Evolutionary conservation across 2,888 invertebrate species (phyloP), one percentile per base, ranked within the genome.

Genomic region (Mythimna albipuncta): DNA sequence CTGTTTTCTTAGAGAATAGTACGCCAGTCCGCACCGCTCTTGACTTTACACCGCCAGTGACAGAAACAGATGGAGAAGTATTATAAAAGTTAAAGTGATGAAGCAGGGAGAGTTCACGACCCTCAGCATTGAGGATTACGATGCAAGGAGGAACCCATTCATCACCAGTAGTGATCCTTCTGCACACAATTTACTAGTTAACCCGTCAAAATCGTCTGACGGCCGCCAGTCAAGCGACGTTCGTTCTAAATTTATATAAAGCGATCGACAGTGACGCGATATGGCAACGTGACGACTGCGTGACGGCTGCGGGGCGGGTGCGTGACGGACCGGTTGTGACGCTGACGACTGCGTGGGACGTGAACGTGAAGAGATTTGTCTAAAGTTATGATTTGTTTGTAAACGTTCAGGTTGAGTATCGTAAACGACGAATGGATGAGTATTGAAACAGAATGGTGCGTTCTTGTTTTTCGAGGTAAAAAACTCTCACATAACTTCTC

Each of bases 221-320:
- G 87, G 67, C 87, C 88, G 85, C 87, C 87, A 86, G 92, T 92
- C 93, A 93, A 89, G 89, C 89, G 91, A 88, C 88, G 72, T 73
- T 92, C 89, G 72, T 81, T 92, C 93, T 92, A 92, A 92, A 93
- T 93, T 92, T 91, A 93, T 92, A 93, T 91, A 89, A 82, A 88
- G 87, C 89, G 93, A 94, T 92, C 93, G 94, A 94, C 95, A 92
- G 86, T 91, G 93, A 93, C 89, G 88, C 89, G 94, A 94, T 94
- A 93, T 88, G 91, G 89, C 84, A 86, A 88, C 90, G 92, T 91
- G 92, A 89, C 81, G 85, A 82, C 86, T 88, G 86, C 59, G 75
- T 75, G 76, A 77, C 76, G 61, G 19, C 16, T 57, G 38, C 35
- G 65, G 72, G 76, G 77, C 76, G 65, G 55, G n/a, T 11, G 44